Evolutionary conservation across 1,140 invertebrate species (phyloP), one percentile per base, ranked within the genome.

Genomic region (Zaprionus nigranus): DNA sequence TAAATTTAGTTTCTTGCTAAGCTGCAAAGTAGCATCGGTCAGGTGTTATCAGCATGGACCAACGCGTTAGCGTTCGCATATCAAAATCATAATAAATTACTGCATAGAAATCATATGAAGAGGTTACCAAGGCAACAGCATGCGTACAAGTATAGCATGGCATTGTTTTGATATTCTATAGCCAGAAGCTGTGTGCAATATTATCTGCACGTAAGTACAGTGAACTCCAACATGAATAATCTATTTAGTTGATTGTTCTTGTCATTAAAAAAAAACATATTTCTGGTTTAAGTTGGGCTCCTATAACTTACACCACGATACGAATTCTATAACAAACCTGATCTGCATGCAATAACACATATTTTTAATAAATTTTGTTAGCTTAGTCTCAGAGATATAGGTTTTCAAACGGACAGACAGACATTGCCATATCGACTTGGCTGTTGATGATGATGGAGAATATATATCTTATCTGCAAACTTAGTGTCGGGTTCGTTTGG

Each of bases 21-120:
- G 34, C 54, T 54, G 62, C 63, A 26, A n/a, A 46, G 38, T 13
- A 38, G 36, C 53, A 54, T 40, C 58, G 17, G 30, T 62, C 72
- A 62, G 67, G 67, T 62, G 58, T 69, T 75, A 69, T 75, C 64
- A 75, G 66, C 51, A 26, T 13, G 20, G 7, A 49, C 5, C 54
- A 34, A 43, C 58, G 43, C 34, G 34, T 59, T 46, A 7, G 34
- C n/a, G 5, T 34, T 43, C n/a, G 28, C 38, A 43, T 69, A 75
- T 75, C 64, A 70, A 36, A 75, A 62, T 56, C 49, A 46, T 24
- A 43, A 75, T 75, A 63, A 70, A 75, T 75, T 67, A 75, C n/a
- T 63, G 36, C 36, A 38, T 38, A 13, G 13, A 38, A 38, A 38
- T 38, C 5, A 1, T 38, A 38, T 15, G 13, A 38, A 38, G 13